Evolutionary conservation across 2,888 invertebrate genomes (phyloP), one percentile per base, ranked within the genome.

Genomic region (Laspeyria flexula): DNA sequence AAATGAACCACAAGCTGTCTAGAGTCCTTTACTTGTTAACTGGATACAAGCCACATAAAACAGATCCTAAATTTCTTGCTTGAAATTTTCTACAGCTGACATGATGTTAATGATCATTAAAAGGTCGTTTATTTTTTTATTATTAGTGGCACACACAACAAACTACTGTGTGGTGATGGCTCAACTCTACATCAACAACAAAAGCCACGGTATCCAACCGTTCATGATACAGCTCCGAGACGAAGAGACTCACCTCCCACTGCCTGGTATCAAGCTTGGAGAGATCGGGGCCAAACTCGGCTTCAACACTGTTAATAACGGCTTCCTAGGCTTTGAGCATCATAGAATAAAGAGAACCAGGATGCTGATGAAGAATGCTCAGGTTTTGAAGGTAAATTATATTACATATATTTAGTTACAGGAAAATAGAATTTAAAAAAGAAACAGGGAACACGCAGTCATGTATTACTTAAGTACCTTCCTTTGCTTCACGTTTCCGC

Each of bases 231-330:
- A 98, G 79, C 86, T 99, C 6, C 93, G 99, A 59, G 96, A 98
- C 70, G 95, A 96, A 79, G 95, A 97, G n/a, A 97, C 97, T 0
- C 98, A 99, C 74, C 90, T 94, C 81, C 97, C 98, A 0, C 75
- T 99, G 71, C 95, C 95, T 4, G 98, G 98, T 73, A 95, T 99
- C 45, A 96, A 96, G 77, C 94, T 99, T 48, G 99, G 99, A 0
- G 99, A 99, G 85, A 98, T 99, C 60, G 99, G 99, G 0, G 96
- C 96, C 0, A 99, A 99, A 79, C 92, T 99, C 25, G 98, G 97
- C 3, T 97, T 97, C 94, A 96, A 97, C 73, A 94, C 95, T 0
- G 96, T 96, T 1, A 99, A 99, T 79, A 99, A 99, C 82, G 99
- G 99, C 0, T 99, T 96, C 82, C 91, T 99, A 47, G 96, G 97